A percentile compares a stretch with the other conserved stretches of the same genome.
Evolutionary conservation across 2,113 vertebrate species (phyloP).

Genomic region (Benitochromis conjunctus): DNA sequence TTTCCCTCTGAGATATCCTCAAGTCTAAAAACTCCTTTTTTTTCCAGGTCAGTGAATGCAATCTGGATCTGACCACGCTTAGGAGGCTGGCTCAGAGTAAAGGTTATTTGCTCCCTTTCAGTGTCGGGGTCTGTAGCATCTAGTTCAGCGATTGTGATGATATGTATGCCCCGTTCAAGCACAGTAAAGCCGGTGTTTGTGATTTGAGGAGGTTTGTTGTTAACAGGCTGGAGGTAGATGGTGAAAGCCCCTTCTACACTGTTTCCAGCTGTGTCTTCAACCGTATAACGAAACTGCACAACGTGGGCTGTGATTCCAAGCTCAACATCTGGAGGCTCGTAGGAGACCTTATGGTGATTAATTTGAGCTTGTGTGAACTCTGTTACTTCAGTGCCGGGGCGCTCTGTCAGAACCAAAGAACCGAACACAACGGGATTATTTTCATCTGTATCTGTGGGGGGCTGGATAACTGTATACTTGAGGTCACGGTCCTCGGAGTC

Average conservation of each 20-base stretch:
- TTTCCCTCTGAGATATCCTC: slow-evolving; percentile 81
- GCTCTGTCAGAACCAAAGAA: slow-evolving; percentile 85
- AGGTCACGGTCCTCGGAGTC: slow-evolving; percentile 91
- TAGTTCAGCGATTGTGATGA: slow-evolving; percentile 78
- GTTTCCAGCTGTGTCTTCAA: slow-evolving; percentile 87
- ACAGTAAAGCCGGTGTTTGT: slow-evolving; percentile 88
- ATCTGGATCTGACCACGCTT: slow-evolving; percentile 80
- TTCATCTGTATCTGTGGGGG: slow-evolving; percentile 84
- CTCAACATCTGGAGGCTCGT: slow-evolving; percentile 83
- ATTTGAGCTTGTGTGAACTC: slow-evolving; percentile 95
- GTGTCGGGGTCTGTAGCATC: slow-evolving; percentile 84
- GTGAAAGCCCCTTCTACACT: slow-evolving; percentile 79
- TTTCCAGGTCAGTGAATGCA: slow-evolving; percentile 71
- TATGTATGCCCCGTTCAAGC: slow-evolving; percentile 77
- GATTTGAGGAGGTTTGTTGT: slow-evolving; percentile 92
- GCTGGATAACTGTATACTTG: slow-evolving; percentile 82
- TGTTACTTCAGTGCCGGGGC: slow-evolving; percentile 75
- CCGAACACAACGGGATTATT: slow-evolving; percentile 80
- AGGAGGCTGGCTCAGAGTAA: slow-evolving; percentile 82
- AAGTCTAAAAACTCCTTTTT: slow-evolving; percentile 77
- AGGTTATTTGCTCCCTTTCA: slow-evolving; percentile 74
- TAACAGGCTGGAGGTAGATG: slow-evolving; percentile 85
- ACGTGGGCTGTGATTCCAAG: slow-evolving; percentile 87
- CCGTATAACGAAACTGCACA: slow-evolving; percentile 86
- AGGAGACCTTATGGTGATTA: slow-evolving; percentile 92